A percentile compares a stretch with the other conserved stretches of the same genome.
Evolutionary conservation across 2,888 invertebrate genomes (phyloP).

Genomic region (Carpatolechia fugitivella): DNA sequence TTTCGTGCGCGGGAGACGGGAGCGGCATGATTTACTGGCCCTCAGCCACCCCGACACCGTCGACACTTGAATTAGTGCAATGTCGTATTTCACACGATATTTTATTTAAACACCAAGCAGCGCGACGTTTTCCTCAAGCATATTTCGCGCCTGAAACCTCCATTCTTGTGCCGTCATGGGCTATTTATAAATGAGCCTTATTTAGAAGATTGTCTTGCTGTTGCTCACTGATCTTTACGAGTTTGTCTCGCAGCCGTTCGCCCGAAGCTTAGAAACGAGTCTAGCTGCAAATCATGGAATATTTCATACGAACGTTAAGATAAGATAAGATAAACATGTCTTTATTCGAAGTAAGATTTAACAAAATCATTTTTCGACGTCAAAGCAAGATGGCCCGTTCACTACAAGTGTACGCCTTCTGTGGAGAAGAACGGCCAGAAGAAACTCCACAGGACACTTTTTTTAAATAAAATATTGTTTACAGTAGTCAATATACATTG

Average conservation of each 20-base stretch:
- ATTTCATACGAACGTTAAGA: no score
- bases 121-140: constrained; percentile 42
- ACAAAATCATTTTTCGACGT: no score
- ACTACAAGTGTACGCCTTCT: no score
- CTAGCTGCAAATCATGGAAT: background rate
- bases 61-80: constrained; percentile 69
- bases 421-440: no score
- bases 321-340: no score
- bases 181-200: constrained; percentile 69
- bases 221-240: background rate
- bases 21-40: constrained; percentile 70
- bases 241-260: constrained; percentile 21
- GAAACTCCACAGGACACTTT: no score
- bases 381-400: no score
- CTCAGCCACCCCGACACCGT: constrained; percentile 44
- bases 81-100: constrained; percentile 69
- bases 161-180: constrained; percentile 58
- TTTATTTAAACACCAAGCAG: constrained; percentile 55
- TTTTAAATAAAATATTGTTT: no score
- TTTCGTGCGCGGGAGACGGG: constrained; percentile 50
- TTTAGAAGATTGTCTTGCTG: constrained; percentile 49
- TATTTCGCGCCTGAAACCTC: constrained; percentile 61
- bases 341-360: no score
- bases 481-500: no score
- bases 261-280: constrained; percentile 12